Conservation (phyloP, 1,140 invertebrate genomes). For the Apocrypta bakeri region DNA sequence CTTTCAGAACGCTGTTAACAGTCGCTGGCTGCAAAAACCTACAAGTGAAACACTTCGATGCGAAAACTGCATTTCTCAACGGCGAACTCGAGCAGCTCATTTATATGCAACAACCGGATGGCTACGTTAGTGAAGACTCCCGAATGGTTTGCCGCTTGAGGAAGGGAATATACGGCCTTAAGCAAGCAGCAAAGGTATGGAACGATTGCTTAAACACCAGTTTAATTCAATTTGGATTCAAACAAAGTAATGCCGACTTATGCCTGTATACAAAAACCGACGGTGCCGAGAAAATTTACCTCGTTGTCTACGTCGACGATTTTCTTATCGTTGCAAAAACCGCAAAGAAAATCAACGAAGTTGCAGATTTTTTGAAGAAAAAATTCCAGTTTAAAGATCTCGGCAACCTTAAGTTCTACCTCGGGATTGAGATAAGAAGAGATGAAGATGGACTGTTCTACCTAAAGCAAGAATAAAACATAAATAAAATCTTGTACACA, state of each 20-base stretch:
- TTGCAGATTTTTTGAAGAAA: neutral
- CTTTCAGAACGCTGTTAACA: constrained; percentile 60
- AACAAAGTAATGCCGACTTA: neutral
- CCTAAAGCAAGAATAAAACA: neutral
- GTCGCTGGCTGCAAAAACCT: constrained; percentile 68
- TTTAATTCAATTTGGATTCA: neutral
- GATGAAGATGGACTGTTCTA: constrained; percentile 35
- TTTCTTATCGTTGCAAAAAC: neutral
- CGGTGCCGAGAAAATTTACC: constrained; percentile 44
- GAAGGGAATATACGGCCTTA: constrained; percentile 14
- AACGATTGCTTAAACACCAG: too few relatives aligned
- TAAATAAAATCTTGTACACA: constrained; percentile 52
- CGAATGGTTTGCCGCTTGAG: neutral
- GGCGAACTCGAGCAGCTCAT: constrained; percentile 56
- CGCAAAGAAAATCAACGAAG: constrained; percentile 1
- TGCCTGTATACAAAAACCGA: constrained; percentile 19
- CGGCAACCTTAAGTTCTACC: constrained; percentile 3
- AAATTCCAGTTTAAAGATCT: constrained; percentile 19
- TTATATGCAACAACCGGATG: constrained; percentile 63
- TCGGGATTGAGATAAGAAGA: constrained; percentile 42
- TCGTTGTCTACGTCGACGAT: constrained; percentile 25
- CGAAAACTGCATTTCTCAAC: constrained; percentile 58
- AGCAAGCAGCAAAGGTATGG: constrained; percentile 20
- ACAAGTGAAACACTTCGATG: constrained; percentile 64
- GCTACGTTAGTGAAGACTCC: neutral